Base-by-base conservation (phyloP, 2,888 invertebrate genomes). In the Desoria tigrina region DNA sequence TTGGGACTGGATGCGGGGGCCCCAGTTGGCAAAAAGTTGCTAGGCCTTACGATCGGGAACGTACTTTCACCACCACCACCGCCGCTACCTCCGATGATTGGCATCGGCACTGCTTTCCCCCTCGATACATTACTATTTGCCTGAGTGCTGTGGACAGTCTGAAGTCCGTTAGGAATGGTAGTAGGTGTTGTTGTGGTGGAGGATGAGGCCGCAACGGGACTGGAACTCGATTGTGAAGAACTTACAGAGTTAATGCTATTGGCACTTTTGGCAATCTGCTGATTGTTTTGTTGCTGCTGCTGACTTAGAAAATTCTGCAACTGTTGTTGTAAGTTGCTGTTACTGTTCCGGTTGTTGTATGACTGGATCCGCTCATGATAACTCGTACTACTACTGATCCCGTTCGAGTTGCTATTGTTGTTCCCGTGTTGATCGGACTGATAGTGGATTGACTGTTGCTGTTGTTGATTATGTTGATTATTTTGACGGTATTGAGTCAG, bases 391-490 rank as follows among this genome's bases (percentile, higher is more conserved):
- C 28, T 45, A 53, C 65, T 76, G 57, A 61, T 68, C 53, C 66
- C 70, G 49, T 66, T 72, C 28, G 68, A 69, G 11, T 32, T 32
- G 24, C 67, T 68, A 39, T 73, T 55, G 58, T 69, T 54, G 64
- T 70, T 54, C 58, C 71, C 64, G 62, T 73, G 61, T 75, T 14
- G 79, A 79, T 18, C 80, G 77, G 71, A 80, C 83, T 51, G 84
- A 75, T 7, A 84, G 84, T 73, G 84, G 11, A 23, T 32, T 14
- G 14, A 84, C 77, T 84, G 84, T 76, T 84, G 84, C 45, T 68
- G 57, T 66, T 73, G 54, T 59, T 71, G 64, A 64, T 72, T 61
- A 68, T 74, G 61, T 64, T 70, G 55, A 64, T 72, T 37, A 58
- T 56, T 60, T 67, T 63, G 53, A 73, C 74, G 71, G 75, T 76